These are phyloP conservation scores for Drosophila antonietae DNA, from an alignment of 2,888 invertebrate species.

Conservation along the genomic window DNA sequence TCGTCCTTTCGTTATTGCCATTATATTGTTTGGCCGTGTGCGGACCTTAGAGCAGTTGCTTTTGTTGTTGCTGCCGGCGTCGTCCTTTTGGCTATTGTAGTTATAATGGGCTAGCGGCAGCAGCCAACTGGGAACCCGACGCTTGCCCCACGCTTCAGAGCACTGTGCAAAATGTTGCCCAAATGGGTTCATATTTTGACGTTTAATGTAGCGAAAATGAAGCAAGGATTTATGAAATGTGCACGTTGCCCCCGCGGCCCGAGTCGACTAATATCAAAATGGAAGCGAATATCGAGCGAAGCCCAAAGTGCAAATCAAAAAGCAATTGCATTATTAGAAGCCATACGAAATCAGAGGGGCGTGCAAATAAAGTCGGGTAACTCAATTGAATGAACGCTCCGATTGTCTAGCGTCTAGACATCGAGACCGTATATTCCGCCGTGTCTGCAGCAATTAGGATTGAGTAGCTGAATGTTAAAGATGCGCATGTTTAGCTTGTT, in stretches of 20 bases:
- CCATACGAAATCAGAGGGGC: slow-evolving; percentile 55
- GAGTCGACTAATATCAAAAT: slow-evolving; percentile 37
- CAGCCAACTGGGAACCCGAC: slow-evolving; percentile 14
- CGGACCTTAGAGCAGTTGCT: slow-evolving; percentile 36
- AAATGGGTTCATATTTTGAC: slow-evolving; percentile 84
- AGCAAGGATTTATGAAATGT: slow-evolving; percentile 81
- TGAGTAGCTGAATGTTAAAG: not conserved
- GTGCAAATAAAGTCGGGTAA: slow-evolving; percentile 37
- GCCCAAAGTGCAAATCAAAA: slow-evolving; percentile 69
- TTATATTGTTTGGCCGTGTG: slow-evolving; percentile 68
- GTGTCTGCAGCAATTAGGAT: slow-evolving; percentile 34
- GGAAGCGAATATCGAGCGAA: slow-evolving; percentile 27
- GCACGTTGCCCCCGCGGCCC: slow-evolving; percentile 66
- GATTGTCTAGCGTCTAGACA: slow-evolving; percentile 52
- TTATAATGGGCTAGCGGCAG: slow-evolving; percentile 55
- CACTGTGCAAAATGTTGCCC: slow-evolving; percentile 73
- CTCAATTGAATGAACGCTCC: slow-evolving; percentile 37
- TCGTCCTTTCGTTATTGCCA: slow-evolving; percentile 65
- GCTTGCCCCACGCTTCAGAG: slow-evolving; percentile 5
- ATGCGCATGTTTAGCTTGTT: slow-evolving; percentile 1
- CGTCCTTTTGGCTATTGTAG: slow-evolving; percentile 38
- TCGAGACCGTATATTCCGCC: slow-evolving; percentile 23
- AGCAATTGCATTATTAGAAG: slow-evolving; percentile 78
- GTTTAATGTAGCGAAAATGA: slow-evolving; percentile 84
- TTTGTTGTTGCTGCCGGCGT: slow-evolving; percentile 40